phyloP scores from a whole-genome alignment of 1,140 invertebrate species.

The Anoplolepis gracilipes region DNA sequence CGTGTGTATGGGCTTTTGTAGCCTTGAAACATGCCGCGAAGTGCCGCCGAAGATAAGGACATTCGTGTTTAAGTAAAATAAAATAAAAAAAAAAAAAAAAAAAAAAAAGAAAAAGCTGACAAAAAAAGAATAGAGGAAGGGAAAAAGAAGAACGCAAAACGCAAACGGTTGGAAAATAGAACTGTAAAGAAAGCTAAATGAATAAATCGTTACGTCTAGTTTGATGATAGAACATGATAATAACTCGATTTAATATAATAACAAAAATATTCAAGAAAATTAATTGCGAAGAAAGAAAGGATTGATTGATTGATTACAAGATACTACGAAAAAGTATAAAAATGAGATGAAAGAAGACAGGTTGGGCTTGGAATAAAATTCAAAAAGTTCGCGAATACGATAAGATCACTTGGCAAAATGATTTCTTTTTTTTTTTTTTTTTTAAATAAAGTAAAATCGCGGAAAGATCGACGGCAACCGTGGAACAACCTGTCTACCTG shows the following conservation, averaged over 20 bases:
- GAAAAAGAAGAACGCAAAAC: not conserved
- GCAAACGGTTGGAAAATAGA: not conserved
- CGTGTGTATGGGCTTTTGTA: conserved; percentile 81
- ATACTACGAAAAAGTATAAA: not conserved
- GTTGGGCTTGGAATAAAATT: not conserved
- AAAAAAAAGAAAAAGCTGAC: not conserved
- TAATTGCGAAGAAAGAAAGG: not conserved
- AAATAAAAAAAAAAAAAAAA: conserved; percentile 30
- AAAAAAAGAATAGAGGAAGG: too few species aligned
- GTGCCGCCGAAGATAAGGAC: conserved; percentile 78
- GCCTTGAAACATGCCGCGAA: conserved; percentile 50
- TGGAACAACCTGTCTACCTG: conserved; percentile 37
- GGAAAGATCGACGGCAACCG: conserved; percentile 1
- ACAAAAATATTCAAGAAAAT: not conserved
- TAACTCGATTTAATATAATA: conserved; percentile 12
- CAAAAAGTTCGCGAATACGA: conserved; percentile 13
- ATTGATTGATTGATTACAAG: not conserved
- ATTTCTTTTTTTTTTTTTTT: conserved; percentile 35
- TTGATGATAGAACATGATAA: conserved; percentile 8
- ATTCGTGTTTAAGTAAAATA: conserved; percentile 78
- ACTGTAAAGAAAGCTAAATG: not conserved
- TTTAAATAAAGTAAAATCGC: conserved; percentile 5
- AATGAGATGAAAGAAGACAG: conserved; percentile 1
- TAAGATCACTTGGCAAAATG: conserved; percentile 4
- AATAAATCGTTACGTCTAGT: not conserved